A percentile compares a stretch with the other conserved stretches of the same genome.
These are phyloP conservation scores for Tuberolachnus salignus DNA, from an alignment of 2,888 invertebrate genomes.

Conservation along the genomic window DNA sequence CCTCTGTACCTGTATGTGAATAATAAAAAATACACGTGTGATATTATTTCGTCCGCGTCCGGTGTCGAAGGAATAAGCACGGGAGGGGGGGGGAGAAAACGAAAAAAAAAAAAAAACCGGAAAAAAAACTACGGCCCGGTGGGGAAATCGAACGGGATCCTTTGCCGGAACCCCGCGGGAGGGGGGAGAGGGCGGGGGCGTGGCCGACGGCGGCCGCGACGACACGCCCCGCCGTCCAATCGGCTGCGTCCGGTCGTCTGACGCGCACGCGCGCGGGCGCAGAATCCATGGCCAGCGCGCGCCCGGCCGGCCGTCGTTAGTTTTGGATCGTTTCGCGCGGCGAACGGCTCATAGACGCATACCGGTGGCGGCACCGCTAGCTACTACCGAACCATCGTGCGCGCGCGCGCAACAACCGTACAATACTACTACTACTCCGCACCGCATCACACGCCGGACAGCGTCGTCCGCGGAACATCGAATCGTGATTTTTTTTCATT, in stretches of 20 bases:
- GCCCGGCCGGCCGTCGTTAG: conserved; percentile 8
- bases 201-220: conserved; percentile 1
- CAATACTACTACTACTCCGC: too few species aligned
- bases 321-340: conserved; percentile 48
- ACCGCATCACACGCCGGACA: too few species aligned
- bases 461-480: too few species aligned
- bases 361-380: conserved; percentile 22
- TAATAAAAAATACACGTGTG: not conserved
- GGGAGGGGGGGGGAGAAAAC: not conserved
- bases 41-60: conserved; percentile 22
- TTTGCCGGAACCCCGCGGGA: not conserved
- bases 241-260: not conserved
- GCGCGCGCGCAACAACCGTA: not conserved
- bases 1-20: too few species aligned
- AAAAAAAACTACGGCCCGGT: too few species aligned
- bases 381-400: not conserved
- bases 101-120: not conserved
- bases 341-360: conserved; percentile 30
- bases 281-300: conserved; percentile 32
- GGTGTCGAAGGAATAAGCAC: conserved; percentile 7
- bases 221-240: conserved; percentile 40
- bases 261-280: not conserved
- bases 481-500: too few species aligned
- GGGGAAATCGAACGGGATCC: not conserved
- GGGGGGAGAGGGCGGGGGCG: not conserved